These are phyloP conservation scores for Psophia crepitans DNA, from an alignment of 2,113 vertebrate genomes.

Conservation along the genomic window DNA sequence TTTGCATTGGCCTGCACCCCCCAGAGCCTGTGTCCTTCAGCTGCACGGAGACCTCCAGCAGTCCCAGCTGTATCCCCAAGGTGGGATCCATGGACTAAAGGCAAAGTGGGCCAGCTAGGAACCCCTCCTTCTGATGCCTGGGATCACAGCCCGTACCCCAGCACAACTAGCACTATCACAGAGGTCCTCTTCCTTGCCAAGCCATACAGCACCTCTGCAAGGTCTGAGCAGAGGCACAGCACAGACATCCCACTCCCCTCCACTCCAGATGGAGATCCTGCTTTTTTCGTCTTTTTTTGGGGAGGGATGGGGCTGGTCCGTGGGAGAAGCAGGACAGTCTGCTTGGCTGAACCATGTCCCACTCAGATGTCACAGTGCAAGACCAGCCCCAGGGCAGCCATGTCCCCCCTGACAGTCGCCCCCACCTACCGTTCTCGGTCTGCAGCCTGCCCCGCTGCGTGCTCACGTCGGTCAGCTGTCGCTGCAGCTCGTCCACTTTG, in stretches of 20 bases:
- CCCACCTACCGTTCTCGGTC: conserved; percentile 80
- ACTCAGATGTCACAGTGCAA: background rate
- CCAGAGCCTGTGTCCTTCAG: background rate
- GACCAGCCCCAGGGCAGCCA: background rate
- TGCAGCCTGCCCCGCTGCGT: conserved; percentile 82
- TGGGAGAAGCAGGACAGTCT: background rate
- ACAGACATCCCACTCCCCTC: too few relatives aligned
- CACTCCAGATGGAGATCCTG: background rate
- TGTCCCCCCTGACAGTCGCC: rapidly evolving
- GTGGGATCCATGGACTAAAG: background rate
- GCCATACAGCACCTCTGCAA: background rate
- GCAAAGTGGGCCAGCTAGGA: background rate
- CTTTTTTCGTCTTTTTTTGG: too few relatives aligned
- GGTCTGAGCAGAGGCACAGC: background rate
- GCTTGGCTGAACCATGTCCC: rapidly evolving
- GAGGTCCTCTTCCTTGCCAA: background rate
- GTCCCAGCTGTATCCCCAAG: background rate
- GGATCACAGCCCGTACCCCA: too few relatives aligned
- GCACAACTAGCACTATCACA: background rate
- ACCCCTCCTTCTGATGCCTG: background rate
- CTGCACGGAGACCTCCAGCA: background rate
- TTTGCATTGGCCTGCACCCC: background rate
- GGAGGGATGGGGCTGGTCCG: too few relatives aligned
- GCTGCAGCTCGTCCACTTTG: conserved; percentile 88
- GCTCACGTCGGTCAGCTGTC: conserved; percentile 81